Conservation (phyloP, 2,797 vertebrate genomes). For the Cephalopachus bancanus region DNA sequence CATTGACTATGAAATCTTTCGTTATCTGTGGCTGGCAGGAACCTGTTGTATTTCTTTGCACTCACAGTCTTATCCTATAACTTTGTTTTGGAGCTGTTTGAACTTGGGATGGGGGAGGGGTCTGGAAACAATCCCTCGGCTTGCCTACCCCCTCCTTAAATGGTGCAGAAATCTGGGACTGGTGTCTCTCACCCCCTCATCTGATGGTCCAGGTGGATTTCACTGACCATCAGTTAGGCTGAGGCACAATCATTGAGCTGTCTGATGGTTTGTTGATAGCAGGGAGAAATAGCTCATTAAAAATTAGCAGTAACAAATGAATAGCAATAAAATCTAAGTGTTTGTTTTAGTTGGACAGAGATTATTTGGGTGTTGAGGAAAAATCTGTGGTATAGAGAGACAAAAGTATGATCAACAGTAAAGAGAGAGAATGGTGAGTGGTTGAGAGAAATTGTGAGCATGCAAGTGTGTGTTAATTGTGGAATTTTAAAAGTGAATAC, state of each 20-base stretch:
- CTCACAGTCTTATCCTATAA: fast-evolving
- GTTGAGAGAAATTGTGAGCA: fast-evolving
- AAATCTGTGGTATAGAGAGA: not conserved
- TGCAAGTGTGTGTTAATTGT: not conserved
- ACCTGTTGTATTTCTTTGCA: fast-evolving
- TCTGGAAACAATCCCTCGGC: not conserved
- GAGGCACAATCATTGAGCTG: no score
- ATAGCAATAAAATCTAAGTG: not conserved
- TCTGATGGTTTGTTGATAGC: no score
- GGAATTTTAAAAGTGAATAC: not conserved
- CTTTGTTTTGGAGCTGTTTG: not conserved
- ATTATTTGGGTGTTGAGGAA: not conserved
- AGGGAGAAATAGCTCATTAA: not conserved
- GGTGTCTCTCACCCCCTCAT: fast-evolving
- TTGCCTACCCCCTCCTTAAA: not conserved
- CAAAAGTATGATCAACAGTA: fast-evolving
- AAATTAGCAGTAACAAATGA: not conserved
- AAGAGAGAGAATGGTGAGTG: not conserved
- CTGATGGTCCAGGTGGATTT: not conserved
- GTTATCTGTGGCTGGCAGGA: not conserved
- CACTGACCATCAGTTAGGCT: not conserved
- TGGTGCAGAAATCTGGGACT: not conserved
- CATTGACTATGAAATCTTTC: fast-evolving
- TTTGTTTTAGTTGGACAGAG: not conserved
- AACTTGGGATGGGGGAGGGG: not conserved